Evolutionary conservation across 2,797 vertebrate genomes (phyloP).

Genomic region (Microcaecilia unicolor): DNA sequence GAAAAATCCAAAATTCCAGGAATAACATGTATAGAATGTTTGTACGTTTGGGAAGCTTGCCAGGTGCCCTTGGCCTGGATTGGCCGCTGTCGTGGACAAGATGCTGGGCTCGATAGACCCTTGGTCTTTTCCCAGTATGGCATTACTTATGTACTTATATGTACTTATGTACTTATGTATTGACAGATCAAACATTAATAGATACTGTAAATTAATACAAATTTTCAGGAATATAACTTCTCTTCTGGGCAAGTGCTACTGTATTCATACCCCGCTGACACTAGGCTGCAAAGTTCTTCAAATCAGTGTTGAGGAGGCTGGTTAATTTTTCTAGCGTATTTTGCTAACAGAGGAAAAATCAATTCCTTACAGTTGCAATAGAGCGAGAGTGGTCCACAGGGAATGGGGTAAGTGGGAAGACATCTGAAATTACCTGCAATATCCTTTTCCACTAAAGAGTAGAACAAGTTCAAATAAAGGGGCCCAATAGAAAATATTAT

Average conservation of each 20-base stretch:
- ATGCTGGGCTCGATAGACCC: too few relatives aligned
- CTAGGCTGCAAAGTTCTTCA: slow-evolving; percentile 41
- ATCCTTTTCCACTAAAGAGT: slow-evolving; percentile 3
- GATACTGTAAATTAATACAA: background rate
- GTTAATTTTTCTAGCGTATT: slow-evolving; percentile 56
- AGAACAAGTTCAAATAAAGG: too few relatives aligned
- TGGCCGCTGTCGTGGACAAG: too few relatives aligned
- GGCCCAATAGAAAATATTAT: too few relatives aligned
- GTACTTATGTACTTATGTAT: too few relatives aligned
- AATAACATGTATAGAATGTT: too few relatives aligned
- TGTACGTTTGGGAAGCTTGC: too few relatives aligned
- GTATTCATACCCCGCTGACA: slow-evolving; percentile 41
- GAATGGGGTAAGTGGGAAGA: slow-evolving; percentile 7
- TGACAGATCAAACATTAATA: background rate
- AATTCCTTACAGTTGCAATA: slow-evolving; percentile 39
- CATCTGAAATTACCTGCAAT: slow-evolving; percentile 4
- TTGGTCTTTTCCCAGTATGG: too few relatives aligned
- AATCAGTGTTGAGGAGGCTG: slow-evolving; percentile 52
- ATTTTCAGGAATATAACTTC: background rate
- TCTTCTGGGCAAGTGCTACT: slow-evolving; percentile 1
- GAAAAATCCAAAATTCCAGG: too few relatives aligned
- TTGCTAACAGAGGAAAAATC: slow-evolving; percentile 60
- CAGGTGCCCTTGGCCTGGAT: too few relatives aligned
- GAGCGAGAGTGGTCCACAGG: slow-evolving; percentile 21
- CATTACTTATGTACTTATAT: too few relatives aligned